Base-by-base conservation (phyloP, 2,797 vertebrate genomes). In the Cuculus canorus region DNA sequence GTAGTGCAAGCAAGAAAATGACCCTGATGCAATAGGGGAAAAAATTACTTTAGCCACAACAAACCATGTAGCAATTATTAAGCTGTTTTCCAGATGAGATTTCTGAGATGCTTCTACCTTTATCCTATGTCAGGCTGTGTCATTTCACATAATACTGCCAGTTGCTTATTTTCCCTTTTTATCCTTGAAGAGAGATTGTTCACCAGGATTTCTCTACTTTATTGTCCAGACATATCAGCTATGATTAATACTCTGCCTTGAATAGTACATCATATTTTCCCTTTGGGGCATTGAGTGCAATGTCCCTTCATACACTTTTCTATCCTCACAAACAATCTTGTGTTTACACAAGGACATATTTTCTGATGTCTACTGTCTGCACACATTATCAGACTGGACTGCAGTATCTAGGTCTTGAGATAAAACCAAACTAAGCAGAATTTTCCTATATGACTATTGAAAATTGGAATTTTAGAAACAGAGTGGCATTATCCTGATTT, bases 181-280 rank as follows among this genome's bases (percentile, higher is more conserved):
- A 97, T 96, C 97, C 97, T 98, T 98, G 97, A 98, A 97, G 96
- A 97, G 95, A 95, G 91, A 96, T 97, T 97, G 92, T 97, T 98
- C 96, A 93, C 95, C 92, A 97, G 96, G 96, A 97, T 98, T 96
- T 95, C 94, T 97, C 78, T 65, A 94, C 95, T 94, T 98, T 98
- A 97, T 98, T 98, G 97, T 97, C 97, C 96, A 96, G 96, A 98
- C 97, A 96, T 97, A 97, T 97, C 97, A 96, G 88, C 81, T 84
- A 92, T 98, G 98, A 98, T 98, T 98, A 98, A 98, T 98, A 96
- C 93, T 86, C 77, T 97, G 85, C 88, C 94, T 97, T 96, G 95
- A 86, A 95, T 86, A 96, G 90, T 98, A 95, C 88, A 98, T 98
- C 97, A 96, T 97, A 96, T 97, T 96, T 96, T 84, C 86, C 94